Base-by-base conservation (phyloP, 2,113 vertebrate species). In the Zootoca vivipara region DNA sequence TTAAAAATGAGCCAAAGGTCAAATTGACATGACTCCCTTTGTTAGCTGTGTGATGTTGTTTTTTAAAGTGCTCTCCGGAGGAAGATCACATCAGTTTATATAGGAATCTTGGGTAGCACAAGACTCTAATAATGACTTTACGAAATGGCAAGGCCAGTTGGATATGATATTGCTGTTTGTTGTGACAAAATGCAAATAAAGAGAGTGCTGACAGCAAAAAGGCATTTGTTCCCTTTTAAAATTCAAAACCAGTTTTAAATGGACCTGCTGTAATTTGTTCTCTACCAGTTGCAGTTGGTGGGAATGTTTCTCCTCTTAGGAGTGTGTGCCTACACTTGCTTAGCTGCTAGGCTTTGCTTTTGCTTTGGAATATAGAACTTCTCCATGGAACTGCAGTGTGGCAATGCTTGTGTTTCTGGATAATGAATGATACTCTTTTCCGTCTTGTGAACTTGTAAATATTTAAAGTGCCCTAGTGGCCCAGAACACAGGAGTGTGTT, bases 171-270 rank as follows among this genome's bases (percentile, higher is more conserved):
- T 79, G 56, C 8, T 7, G 9, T 4, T 24, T 38, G 78, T 73
- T 8, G 5, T 42, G 74, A 56, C 46, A 77, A 72, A 78, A 9
- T 58, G 46, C 46, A 9, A 8, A 5, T 9, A 0, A 3, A 18
- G 33, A 4, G 0, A 5, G 42, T 0, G 1, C 82, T 89, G 65
- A 83, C 0, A 7, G 87, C 46, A 75, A 81, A 56, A 89, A 89
- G 92, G 91, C 30, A 58, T 79, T 87, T 7, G 15, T 88, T 72
- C 46, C 74, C 74, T 91, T 1, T 72, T 0, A 3, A 26, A 87
- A 70, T 86, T 72, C 52, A 85, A 46, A 81, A 91, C 82, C 40
- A 0, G 2, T 91, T 94, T n/a, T 87, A 91, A 91, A 89, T 77
- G 69, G 64, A 78, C 15, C 38, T n/a, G 52, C 83, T 85, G 72